Evolutionary conservation across 1,140 invertebrate species (phyloP), one percentile per base, ranked within the genome.

Genomic region (Nasonia giraulti): DNA sequence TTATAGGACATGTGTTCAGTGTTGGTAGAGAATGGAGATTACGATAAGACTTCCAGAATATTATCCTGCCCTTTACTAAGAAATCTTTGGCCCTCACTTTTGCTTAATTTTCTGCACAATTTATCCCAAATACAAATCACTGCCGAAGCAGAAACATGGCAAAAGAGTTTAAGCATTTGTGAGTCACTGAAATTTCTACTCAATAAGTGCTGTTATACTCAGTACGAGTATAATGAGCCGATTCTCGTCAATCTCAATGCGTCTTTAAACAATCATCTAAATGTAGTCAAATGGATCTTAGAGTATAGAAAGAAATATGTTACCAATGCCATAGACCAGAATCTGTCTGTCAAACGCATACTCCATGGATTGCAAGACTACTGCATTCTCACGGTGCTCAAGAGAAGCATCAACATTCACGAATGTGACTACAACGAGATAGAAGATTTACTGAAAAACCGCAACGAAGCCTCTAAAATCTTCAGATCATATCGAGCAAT

Each of bases 401-500:
- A 90, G 79, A 86, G 86, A 14, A 88, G 85, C 17, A 88, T 89
- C 10, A 79, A 92, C 86, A 87, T 92, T 76, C 88, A 91, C 12
- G 88, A 91, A 50, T 88, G 87, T 50, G 47, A 88, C 47, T 84
- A 87, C 55, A 33, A 79, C 7, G 86, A 90, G n/a, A 87, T 92
- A 74, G 44, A 71, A 79, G 23, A 84, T 77, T 83, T 92, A 47
- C 55, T 92, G 27, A 83, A 87, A 44, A 86, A 89, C 2, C 79
- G 40, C 37, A 33, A 31, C 0, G 77, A 91, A 37, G 85, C 86
- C 17, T 81, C 76, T 68, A 86, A 73, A 76, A 87, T 86, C 11
- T 91, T 89, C 77, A 83, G 85, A 80, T 89, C 90, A 12, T 92
- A 92, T 80, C 85, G 76, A 69, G 85, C 87, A 3, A 88, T 91